Evolutionary conservation across 2,113 vertebrate species (phyloP), one percentile per base, ranked within the genome.

Genomic region (Aphyosemion australe): DNA sequence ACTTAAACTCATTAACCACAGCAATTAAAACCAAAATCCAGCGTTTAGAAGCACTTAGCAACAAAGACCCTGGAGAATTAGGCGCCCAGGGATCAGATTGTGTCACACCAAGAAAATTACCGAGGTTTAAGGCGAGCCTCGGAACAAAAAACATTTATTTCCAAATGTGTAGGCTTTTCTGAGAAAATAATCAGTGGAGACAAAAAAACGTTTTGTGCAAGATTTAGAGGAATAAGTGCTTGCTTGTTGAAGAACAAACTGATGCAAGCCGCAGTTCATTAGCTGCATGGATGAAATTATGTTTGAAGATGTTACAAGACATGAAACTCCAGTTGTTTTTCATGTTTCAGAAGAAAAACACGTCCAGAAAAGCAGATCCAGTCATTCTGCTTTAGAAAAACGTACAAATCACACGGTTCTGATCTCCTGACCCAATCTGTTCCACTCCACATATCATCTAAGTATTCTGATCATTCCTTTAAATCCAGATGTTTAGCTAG

Each of bases 11-110:
- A 79, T 92, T 90, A 87, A 84, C 78, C 78, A 76, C 71, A 85
- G 69, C 43, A 92, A 89, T 87, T 92, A 93, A 91, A 91, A 87
- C 54, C 74, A 74, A 92, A 94, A 91, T 91, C 82, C 73, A 88
- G 84, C 76, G 79, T 73, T 80, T 72, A 60, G 71, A 75, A 78
- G 81, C 85, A 78, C 74, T 69, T 74, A 85, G 39, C 45, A 65
- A 84, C 43, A 69, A 88, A 83, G 78, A 72, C 72, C 76, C 76
- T 49, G 0, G 78, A 82, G 78, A 72, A 86, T 79, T 84, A 66
- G 78, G 83, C 59, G 61, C 66, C 46, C 57, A 43, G 19, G 62
- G 81, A 82, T 87, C 69, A 10, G 80, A 78, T 83, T 91, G 79
- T 78, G 80, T 84, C 82, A 84, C 78, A 65, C 51, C 78, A n/a